phyloP scores from a whole-genome alignment of 2,113 vertebrate species.

The Anas platyrhynchos region DNA sequence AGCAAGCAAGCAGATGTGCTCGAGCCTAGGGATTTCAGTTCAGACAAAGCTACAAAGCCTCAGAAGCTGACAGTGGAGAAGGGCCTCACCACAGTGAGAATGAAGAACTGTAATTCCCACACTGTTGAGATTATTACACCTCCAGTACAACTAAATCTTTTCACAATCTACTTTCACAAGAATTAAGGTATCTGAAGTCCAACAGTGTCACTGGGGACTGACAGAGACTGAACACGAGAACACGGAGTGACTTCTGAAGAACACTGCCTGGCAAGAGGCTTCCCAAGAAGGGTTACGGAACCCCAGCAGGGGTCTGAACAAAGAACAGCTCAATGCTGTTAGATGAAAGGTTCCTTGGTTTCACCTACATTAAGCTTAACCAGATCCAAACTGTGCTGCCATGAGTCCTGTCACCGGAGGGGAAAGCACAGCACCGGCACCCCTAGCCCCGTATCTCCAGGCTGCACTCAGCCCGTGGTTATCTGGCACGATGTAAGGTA shows the following conservation, averaged over 20 bases:
- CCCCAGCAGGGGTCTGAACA: background rate
- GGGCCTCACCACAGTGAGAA: background rate
- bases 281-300: background rate
- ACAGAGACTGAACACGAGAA: background rate
- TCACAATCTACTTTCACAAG: background rate
- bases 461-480: slow-evolving; percentile 6
- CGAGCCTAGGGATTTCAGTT: background rate
- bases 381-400: background rate
- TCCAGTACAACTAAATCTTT: background rate
- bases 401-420: background rate
- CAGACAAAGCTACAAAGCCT: background rate
- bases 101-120: background rate
- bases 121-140: background rate
- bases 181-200: background rate
- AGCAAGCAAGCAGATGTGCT: slow-evolving; percentile 1
- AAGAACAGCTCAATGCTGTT: background rate
- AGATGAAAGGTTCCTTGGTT: background rate
- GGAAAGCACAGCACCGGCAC: background rate
- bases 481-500: slow-evolving; percentile 1
- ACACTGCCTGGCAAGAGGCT: background rate
- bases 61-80: background rate
- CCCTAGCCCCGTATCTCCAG: background rate
- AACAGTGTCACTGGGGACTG: background rate
- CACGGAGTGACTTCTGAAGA: background rate
- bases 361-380: background rate